Evolutionary conservation across 2,797 vertebrate species (phyloP).

Genomic region (Sebastes iracundus): DNA sequence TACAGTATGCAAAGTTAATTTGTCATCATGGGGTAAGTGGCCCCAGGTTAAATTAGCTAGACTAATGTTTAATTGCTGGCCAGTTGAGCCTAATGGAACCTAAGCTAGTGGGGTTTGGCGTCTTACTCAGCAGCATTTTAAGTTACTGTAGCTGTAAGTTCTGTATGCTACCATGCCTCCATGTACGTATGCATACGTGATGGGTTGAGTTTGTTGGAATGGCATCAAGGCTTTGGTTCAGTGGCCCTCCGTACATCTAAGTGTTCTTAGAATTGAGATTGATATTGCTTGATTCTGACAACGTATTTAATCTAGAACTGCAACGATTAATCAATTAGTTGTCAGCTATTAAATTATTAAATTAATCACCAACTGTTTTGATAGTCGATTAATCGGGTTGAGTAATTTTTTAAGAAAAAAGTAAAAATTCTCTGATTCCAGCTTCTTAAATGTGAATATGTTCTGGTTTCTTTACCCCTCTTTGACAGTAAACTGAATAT

Average conservation of each 20-base stretch:
- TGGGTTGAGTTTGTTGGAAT: background rate
- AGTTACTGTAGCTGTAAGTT: background rate
- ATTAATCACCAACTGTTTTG: fast-evolving
- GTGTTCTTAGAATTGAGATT: background rate
- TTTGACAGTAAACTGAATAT: too few relatives aligned
- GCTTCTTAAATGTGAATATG: too few relatives aligned
- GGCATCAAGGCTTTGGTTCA: background rate
- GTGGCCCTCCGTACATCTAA: background rate
- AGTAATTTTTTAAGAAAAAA: too few relatives aligned
- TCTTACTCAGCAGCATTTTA: background rate
- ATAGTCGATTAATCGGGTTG: too few relatives aligned
- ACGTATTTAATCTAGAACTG: background rate
- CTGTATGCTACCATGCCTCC: background rate
- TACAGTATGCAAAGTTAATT: background rate
- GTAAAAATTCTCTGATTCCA: fast-evolving
- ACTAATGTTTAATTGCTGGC: background rate
- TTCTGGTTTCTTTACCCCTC: fast-evolving
- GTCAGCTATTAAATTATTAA: too few relatives aligned
- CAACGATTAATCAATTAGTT: too few relatives aligned
- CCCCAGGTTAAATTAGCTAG: background rate
- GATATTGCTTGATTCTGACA: background rate
- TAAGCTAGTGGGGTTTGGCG: background rate
- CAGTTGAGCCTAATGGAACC: background rate
- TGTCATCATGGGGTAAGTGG: background rate
- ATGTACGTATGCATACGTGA: too few relatives aligned